phyloP scores from a whole-genome alignment of 2,888 invertebrate genomes.

The Meandrusa payeni region DNA sequence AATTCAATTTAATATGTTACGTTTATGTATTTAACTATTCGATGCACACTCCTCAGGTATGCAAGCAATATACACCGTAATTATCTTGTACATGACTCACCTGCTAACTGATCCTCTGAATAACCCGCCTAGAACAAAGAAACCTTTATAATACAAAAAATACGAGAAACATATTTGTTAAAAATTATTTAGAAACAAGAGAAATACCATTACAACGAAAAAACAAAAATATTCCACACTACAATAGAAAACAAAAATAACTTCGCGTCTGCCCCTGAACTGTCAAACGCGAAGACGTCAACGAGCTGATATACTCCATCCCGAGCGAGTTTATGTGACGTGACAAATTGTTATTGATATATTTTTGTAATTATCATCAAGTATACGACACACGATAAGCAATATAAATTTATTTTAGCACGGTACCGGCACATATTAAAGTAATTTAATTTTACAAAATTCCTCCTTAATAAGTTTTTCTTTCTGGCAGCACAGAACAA shows the following conservation, averaged over 20 bases:
- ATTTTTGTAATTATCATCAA: too few species aligned
- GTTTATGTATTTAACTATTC: too few species aligned
- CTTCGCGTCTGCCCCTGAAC: conserved; percentile 20
- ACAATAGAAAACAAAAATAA: conserved; percentile 17
- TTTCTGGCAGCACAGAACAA: too few species aligned
- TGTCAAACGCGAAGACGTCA: conserved; percentile 14
- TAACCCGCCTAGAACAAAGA: conserved; percentile 87
- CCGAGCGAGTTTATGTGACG: too few species aligned
- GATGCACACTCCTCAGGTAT: not conserved
- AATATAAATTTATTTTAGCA: too few species aligned
- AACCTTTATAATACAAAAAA: conserved; percentile 1
- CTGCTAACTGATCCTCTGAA: conserved; percentile 94
- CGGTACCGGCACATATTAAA: too few species aligned
- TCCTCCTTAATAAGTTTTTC: too few species aligned
- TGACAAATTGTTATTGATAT: too few species aligned
- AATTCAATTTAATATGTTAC: too few species aligned
- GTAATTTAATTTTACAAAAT: too few species aligned
- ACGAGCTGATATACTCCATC: too few species aligned
- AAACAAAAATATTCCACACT: not conserved
- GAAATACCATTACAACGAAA: conserved; percentile 12
- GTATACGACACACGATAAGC: too few species aligned
- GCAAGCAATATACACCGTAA: conserved; percentile 12
- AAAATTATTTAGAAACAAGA: not conserved
- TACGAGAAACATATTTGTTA: not conserved
- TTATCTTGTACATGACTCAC: conserved; percentile 80